These are phyloP conservation scores for Helogale parvula DNA, from an alignment of 2,113 vertebrate species.

Conservation along the genomic window DNA sequence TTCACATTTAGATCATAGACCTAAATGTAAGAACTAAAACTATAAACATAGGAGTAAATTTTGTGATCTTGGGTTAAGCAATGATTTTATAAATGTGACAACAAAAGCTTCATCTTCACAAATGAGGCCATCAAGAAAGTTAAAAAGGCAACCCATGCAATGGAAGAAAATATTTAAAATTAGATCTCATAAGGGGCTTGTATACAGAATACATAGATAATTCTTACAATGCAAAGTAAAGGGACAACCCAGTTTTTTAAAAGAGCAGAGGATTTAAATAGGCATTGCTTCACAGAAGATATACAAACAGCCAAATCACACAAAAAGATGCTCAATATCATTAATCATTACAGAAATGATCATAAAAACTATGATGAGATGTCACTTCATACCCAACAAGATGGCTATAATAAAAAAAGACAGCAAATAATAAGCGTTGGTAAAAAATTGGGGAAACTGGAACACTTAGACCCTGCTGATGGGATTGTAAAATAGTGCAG, in stretches of 20 bases:
- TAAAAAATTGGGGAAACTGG: not conserved
- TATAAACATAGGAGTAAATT: not conserved
- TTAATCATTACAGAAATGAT: not conserved
- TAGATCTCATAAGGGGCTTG: not conserved
- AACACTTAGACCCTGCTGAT: not conserved
- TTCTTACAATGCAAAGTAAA: not conserved
- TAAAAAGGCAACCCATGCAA: not conserved
- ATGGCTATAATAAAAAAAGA: not conserved
- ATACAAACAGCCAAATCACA: not conserved
- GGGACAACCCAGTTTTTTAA: not conserved
- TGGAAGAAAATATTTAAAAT: not conserved
- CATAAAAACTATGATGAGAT: not conserved
- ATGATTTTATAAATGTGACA: not conserved
- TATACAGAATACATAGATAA: not conserved
- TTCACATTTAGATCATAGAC: not conserved
- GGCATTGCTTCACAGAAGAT: not conserved
- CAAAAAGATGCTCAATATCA: not conserved
- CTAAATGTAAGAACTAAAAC: not conserved
- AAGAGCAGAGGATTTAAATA: not conserved
- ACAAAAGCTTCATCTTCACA: not conserved
- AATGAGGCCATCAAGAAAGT: not conserved
- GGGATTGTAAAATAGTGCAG: not conserved
- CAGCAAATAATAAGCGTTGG: not conserved
- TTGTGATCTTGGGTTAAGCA: not conserved
- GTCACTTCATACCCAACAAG: not conserved